Percentiles rank a stretch among this genome's conserved stretches.
Conservation (phyloP, 2,888 invertebrate species). For the Conops quadrifasciatus region DNA sequence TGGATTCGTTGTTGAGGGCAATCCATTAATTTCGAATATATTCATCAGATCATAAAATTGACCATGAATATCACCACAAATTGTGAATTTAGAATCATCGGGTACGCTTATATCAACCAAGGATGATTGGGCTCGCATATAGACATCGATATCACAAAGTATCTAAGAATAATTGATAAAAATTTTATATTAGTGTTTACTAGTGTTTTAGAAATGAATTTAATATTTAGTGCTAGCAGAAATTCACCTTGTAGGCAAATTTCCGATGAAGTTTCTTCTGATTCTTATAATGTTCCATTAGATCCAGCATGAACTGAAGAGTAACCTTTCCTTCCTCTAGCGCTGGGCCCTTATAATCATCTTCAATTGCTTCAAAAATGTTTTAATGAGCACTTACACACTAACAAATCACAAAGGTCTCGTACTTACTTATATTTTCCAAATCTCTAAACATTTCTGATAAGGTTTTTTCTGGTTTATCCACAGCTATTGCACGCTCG, state of each 20-base stretch:
- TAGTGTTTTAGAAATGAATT: not conserved
- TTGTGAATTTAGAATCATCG: conserved; percentile 90
- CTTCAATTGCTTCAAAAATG: conserved; percentile 81
- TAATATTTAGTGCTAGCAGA: not conserved
- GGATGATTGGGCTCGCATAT: conserved; percentile 85
- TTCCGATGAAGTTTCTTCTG: conserved; percentile 95
- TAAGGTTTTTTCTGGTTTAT: conserved; percentile 85
- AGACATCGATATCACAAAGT: conserved; percentile 86
- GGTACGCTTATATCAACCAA: conserved; percentile 89
- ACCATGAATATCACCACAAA: conserved; percentile 99
- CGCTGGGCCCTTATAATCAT: conserved; percentile 91
- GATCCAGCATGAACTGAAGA: conserved; percentile 83
- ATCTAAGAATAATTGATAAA: conserved; percentile 72
- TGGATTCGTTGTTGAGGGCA: conserved; percentile 92
- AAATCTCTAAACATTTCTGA: conserved; percentile 85
- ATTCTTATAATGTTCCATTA: conserved; percentile 89
- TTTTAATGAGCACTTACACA: not conserved
- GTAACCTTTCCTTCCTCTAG: conserved; percentile 90
- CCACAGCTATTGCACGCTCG: conserved; percentile 95
- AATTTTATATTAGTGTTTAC: not conserved
- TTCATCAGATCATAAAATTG: conserved; percentile 99
- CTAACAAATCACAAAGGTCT: not conserved
- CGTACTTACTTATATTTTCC: conserved; percentile 82
- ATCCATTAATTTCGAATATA: conserved; percentile 96
- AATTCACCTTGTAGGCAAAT: conserved; percentile 89